These are phyloP conservation scores for Gasterosteus aculeatus DNA, from an alignment of 2,113 vertebrate species.

Conservation along the genomic window DNA sequence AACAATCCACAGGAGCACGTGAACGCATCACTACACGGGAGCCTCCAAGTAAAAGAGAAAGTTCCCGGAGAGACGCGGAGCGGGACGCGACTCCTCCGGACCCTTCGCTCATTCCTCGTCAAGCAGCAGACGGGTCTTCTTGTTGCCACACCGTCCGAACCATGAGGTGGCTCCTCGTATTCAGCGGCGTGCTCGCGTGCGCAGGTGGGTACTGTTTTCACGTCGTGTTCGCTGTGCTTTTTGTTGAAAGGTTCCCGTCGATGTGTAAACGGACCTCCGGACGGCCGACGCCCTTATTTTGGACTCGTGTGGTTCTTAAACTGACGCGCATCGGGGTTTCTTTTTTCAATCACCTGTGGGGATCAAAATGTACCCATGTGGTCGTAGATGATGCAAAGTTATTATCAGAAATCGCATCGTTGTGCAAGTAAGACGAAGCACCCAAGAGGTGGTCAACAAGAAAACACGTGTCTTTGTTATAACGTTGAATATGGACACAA, in stretches of 20 bases:
- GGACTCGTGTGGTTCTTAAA: background rate
- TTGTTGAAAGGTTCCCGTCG: background rate
- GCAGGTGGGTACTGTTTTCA: conserved; percentile 33
- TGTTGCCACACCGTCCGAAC: background rate
- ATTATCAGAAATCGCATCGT: background rate
- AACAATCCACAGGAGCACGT: too few relatives aligned
- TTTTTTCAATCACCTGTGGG: background rate
- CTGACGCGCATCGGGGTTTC: too few relatives aligned
- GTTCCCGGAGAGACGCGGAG: background rate
- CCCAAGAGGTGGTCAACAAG: background rate
- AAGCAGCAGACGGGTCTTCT: rapidly evolving
- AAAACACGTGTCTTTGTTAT: background rate
- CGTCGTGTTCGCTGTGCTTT: background rate
- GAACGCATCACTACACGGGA: too few relatives aligned
- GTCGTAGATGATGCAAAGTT: background rate
- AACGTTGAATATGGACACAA: background rate
- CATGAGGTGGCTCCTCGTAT: conserved; percentile 8
- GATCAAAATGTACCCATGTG: too few relatives aligned
- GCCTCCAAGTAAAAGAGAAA: too few relatives aligned
- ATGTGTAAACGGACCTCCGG: too few relatives aligned
- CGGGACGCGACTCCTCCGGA: too few relatives aligned
- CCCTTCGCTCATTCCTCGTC: rapidly evolving
- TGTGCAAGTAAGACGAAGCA: background rate
- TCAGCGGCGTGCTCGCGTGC: background rate
- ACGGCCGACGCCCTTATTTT: conserved; percentile 17